These are phyloP conservation scores for Typhlomys cinereus DNA, from an alignment of 2,113 vertebrate genomes.

Conservation along the genomic window DNA sequence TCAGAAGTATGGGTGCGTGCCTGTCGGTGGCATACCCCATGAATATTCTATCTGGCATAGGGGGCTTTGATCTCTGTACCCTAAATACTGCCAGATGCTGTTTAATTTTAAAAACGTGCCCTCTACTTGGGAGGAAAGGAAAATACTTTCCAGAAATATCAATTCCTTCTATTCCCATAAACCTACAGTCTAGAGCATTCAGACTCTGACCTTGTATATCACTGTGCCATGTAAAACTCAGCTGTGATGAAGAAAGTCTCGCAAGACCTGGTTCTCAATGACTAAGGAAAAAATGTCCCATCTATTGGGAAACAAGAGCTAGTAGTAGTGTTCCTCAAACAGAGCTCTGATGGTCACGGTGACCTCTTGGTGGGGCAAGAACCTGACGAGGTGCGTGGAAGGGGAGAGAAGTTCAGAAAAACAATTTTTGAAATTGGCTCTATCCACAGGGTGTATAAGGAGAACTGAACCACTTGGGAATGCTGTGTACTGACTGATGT, in stretches of 20 bases:
- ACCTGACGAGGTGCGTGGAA: background rate
- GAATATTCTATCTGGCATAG: background rate
- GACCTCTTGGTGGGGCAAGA: background rate
- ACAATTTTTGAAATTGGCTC: background rate
- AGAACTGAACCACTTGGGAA: background rate
- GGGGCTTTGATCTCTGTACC: background rate
- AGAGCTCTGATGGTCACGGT: background rate
- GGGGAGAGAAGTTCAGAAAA: background rate
- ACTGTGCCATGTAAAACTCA: background rate
- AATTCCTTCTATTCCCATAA: background rate
- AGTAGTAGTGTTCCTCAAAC: background rate
- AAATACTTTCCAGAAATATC: background rate
- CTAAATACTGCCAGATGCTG: background rate
- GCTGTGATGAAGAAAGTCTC: background rate
- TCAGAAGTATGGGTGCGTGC: background rate
- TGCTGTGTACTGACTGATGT: slow-evolving; percentile 5
- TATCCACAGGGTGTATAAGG: background rate
- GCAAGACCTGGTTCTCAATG: background rate
- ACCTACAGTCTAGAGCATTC: background rate
- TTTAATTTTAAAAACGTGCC: slow-evolving; percentile 16
- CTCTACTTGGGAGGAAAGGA: background rate
- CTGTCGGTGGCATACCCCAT: background rate
- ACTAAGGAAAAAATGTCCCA: background rate
- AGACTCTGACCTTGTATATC: background rate
- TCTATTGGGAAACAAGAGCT: background rate